Evolutionary conservation across 1,140 invertebrate genomes (phyloP), one percentile per base, ranked within the genome.

Genomic region (Zelostemma sp.): DNA sequence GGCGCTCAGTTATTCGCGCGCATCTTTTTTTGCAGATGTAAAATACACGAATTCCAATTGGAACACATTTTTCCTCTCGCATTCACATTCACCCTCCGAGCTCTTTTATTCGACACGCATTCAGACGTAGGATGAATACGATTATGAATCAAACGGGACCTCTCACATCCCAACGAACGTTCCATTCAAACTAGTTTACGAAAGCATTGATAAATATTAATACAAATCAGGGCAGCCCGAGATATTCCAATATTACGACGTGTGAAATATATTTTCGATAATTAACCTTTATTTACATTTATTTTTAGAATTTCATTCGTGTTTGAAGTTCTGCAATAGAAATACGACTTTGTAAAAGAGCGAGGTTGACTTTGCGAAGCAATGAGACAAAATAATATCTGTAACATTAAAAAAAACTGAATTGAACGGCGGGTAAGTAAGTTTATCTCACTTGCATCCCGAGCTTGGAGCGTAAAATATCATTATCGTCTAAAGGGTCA

Each of bases 401-500:
- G 3, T 38, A 14, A 14, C 3, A 14, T 3, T 38, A 11, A 3
- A 38, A 3, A 41, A 48, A 50, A 54, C 54, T 63, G 45, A 69
- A 57, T 69, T 64, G 51, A 46, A 64, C 46, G 61, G 18, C 50
- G 45, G 9, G 18, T 19, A 70, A 60, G 51, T 57, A 65, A 57
- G 51, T 65, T 61, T 48, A 41, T 57, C 57, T 61, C 48, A 57
- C 64, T 61, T 41, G 57, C 53, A 53, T 65, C 53, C 60, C 68
- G 60, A 65, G 63, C 61, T 65, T 65, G 21, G 21, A 46, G 48
- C 58, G 57, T 65, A 57, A 70, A 70, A 62, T 70, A 70, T 58
- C 68, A 70, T 70, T 70, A 70, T 70, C 61, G 46, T 56, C 61
- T 70, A 70, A 70, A 70, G 53, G 68, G 68, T 70, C 53, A 70